A percentile compares a stretch with the other conserved stretches of the same genome.
phyloP scores from a whole-genome alignment of 2,888 invertebrate genomes.

The Digitonthophagus gazella region DNA sequence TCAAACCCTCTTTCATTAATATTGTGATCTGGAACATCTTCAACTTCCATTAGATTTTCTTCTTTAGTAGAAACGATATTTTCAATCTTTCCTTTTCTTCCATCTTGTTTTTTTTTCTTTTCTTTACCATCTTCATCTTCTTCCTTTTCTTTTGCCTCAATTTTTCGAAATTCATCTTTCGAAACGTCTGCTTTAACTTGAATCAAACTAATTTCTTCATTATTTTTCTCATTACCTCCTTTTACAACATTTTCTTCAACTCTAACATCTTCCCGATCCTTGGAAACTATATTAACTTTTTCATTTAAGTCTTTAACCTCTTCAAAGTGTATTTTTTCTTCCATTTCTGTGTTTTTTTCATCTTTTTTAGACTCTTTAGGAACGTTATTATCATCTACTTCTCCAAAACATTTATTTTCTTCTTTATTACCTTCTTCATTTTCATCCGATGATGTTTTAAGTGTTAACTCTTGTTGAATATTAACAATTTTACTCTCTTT shows the following conservation, averaged over 20 bases:
- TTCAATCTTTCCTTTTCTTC: neutral
- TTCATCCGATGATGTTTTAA: too few species aligned
- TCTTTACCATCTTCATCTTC: neutral
- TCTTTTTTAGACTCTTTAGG: neutral
- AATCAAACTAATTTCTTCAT: neutral
- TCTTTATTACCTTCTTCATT: neutral
- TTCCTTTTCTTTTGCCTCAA: neutral
- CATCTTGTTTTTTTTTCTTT: neutral
- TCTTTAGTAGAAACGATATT: neutral
- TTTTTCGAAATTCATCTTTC: neutral
- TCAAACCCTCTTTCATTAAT: neutral
- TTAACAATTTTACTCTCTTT: neutral
- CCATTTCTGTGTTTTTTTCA: neutral
- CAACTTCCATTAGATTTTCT: neutral
- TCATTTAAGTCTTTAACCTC: neutral
- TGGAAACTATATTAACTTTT: neutral
- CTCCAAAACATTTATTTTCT: neutral
- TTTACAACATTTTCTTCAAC: neutral
- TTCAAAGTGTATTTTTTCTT: neutral
- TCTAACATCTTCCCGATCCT: neutral
- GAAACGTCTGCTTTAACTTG: neutral
- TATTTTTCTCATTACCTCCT: neutral
- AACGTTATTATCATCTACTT: neutral
- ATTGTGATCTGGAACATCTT: neutral
- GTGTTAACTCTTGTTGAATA: neutral